phyloP scores from a whole-genome alignment of 2,888 invertebrate genomes.

The Troides helena region DNA sequence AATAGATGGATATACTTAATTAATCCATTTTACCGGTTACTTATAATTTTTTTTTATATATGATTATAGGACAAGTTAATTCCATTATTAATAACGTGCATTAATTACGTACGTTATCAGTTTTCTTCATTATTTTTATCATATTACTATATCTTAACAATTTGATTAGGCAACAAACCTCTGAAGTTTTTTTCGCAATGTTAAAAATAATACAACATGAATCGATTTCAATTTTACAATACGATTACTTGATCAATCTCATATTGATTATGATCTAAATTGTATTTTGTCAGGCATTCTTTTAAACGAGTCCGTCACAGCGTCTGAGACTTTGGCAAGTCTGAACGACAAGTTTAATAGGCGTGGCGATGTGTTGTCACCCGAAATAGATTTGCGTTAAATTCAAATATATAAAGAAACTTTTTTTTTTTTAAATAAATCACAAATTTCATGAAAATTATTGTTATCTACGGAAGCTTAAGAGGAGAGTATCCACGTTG shows the following conservation, averaged over 20 bases:
- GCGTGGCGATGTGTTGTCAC: slow-evolving; percentile 21
- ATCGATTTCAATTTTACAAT: background rate
- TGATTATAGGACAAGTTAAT: too few relatives aligned
- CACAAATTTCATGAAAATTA: background rate
- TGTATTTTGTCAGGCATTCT: slow-evolving; percentile 1
- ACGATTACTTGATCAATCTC: slow-evolving; percentile 6
- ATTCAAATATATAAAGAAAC: background rate
- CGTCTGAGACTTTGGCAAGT: slow-evolving; percentile 12
- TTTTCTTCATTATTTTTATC: too few relatives aligned
- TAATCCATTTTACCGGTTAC: background rate
- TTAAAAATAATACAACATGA: background rate
- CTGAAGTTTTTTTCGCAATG: too few relatives aligned
- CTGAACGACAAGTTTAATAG: slow-evolving; percentile 27
- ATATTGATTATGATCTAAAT: background rate
- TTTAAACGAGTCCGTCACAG: background rate
- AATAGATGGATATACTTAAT: too few relatives aligned
- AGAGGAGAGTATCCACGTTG: too few relatives aligned
- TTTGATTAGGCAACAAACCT: background rate
- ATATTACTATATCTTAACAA: too few relatives aligned
- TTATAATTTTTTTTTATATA: background rate
- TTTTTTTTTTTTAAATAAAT: background rate
- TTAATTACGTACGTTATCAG: too few relatives aligned
- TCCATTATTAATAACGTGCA: too few relatives aligned
- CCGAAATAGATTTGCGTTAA: slow-evolving; percentile 22
- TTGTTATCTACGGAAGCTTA: background rate